Conservation (phyloP, 2,113 vertebrate genomes). For the Desmodus rotundus region DNA sequence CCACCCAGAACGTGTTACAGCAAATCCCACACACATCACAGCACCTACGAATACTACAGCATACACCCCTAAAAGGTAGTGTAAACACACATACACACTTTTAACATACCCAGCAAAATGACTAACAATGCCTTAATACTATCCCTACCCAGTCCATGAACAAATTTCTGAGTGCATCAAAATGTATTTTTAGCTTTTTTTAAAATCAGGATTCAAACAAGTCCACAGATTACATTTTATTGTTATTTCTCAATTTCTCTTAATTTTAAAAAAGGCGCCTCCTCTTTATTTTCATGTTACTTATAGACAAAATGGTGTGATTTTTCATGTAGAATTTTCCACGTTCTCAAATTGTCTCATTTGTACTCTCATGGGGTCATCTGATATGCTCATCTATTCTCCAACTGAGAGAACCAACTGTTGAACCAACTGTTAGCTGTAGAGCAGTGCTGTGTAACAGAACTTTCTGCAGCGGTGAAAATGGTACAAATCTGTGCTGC, state of each 20-base stretch:
- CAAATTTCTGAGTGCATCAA: background rate
- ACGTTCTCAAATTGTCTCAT: background rate
- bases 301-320: background rate
- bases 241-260: background rate
- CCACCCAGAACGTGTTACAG: background rate
- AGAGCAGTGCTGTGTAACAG: background rate
- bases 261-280: background rate
- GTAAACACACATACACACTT: background rate
- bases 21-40: background rate
- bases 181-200: background rate
- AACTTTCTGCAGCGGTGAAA: background rate
- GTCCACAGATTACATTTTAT: background rate
- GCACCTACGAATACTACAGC: background rate
- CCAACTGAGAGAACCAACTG: too few relatives aligned
- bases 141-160: background rate
- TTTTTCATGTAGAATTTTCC: background rate
- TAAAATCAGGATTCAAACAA: background rate
- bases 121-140: background rate
- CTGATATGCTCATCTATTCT: background rate
- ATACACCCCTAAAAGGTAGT: background rate
- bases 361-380: background rate
- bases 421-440: background rate
- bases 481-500: background rate
- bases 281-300: constrained; percentile 6
- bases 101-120: background rate